Conservation (phyloP, 2,888 invertebrate genomes). For the Eupelmus urozonus region DNA sequence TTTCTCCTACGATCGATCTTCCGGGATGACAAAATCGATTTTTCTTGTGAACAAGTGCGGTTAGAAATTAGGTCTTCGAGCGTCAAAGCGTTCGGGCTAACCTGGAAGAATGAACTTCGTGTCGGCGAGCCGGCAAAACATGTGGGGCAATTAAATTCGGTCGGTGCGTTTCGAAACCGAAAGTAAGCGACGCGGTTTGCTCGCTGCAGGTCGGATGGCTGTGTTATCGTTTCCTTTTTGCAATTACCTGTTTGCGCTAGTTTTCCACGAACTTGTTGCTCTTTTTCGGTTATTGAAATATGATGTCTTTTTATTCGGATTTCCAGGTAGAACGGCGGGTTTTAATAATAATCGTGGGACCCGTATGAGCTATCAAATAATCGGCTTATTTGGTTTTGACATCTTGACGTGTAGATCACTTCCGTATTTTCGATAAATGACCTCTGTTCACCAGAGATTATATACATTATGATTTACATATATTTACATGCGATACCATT, state of each 20-base stretch:
- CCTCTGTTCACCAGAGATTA: no score
- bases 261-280: not conserved
- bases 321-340: not conserved
- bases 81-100: not conserved
- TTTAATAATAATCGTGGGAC: not conserved
- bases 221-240: slow-evolving; percentile 48
- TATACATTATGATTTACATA: no score
- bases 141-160: slow-evolving; percentile 49
- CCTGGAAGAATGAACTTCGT: not conserved
- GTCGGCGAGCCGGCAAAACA: not conserved
- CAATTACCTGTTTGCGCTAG: slow-evolving; percentile 37
- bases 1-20: not conserved
- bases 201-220: slow-evolving; percentile 33
- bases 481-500: no score
- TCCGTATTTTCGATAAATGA: not conserved
- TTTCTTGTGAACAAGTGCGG: not conserved
- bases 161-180: slow-evolving; percentile 50
- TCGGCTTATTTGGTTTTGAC: no score
- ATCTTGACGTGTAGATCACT: no score
- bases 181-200: slow-evolving; percentile 43
- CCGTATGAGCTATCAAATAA: no score
- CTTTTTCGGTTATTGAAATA: not conserved
- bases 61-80: not conserved
- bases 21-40: not conserved
- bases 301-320: not conserved